Conservation (phyloP, 1,140 invertebrate species). For the Hormaphis cornu region DNA sequence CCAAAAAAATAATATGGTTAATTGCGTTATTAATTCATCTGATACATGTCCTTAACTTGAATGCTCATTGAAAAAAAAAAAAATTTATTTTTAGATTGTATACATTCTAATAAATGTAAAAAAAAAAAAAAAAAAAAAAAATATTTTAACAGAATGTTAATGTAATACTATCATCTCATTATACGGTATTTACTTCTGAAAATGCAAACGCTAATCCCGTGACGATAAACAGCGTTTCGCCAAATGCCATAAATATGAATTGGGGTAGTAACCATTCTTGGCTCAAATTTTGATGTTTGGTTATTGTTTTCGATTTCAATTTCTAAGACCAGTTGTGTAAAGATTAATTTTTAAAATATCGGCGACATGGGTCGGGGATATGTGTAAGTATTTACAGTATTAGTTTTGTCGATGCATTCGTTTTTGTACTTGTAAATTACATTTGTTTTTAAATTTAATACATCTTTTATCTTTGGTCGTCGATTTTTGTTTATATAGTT, state of each 20-base stretch:
- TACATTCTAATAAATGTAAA: too few species aligned
- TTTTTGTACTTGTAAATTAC: not conserved
- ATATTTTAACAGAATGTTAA: not conserved
- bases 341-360: too few species aligned
- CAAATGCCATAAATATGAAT: slow-evolving; percentile 53
- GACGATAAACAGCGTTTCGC: slow-evolving; percentile 56
- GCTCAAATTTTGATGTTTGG: slow-evolving; percentile 39
- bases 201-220: slow-evolving; percentile 61
- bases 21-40: too few species aligned
- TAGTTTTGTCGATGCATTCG: not conserved
- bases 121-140: not conserved
- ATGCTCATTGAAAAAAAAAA: too few species aligned
- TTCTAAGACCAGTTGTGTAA: too few species aligned
- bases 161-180: not conserved
- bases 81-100: not conserved
- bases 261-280: slow-evolving; percentile 56
- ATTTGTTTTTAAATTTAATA: not conserved
- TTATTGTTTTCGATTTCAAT: not conserved
- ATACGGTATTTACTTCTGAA: slow-evolving; percentile 47
- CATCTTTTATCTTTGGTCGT: not conserved
- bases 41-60: too few species aligned
- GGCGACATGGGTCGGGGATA: too few species aligned
- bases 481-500: not conserved
- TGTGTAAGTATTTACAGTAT: not conserved
- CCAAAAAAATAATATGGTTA: too few species aligned